A percentile compares a stretch with the other conserved stretches of the same genome.
Evolutionary conservation across 2,888 invertebrate genomes (phyloP).

Genomic region (Nebria brevicollis): DNA sequence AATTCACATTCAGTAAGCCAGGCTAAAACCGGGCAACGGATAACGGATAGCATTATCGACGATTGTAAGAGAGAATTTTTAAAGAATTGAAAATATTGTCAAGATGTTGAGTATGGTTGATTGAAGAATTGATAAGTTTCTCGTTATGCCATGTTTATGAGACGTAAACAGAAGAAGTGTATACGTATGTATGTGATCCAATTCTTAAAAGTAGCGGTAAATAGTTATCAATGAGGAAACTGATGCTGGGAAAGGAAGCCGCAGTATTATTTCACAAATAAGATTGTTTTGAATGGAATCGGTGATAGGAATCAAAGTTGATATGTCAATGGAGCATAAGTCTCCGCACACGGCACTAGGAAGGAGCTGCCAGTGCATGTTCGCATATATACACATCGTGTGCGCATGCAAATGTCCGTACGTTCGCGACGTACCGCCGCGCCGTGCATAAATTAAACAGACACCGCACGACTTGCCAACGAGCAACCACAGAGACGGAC

Average conservation of each 20-base stretch:
- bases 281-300: constrained; percentile 8
- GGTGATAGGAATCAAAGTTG: constrained; percentile 5
- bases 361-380: constrained; percentile 9
- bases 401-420: not conserved
- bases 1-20: no score
- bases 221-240: constrained; percentile 3
- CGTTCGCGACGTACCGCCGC: not conserved
- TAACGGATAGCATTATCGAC: no score
- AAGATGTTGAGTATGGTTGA: not conserved
- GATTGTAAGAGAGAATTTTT: no score
- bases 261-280: not conserved
- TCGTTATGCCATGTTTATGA: not conserved
- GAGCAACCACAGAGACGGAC: not conserved
- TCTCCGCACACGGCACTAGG: constrained; percentile 12
- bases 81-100: no score
- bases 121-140: not conserved
- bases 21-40: no score
- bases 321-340: constrained; percentile 31
- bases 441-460: not conserved
- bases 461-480: not conserved
- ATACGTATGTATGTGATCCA: not conserved
- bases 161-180: not conserved
- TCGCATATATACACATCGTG: constrained; percentile 1
- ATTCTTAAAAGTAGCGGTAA: not conserved
- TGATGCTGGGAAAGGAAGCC: constrained; percentile 5